These are phyloP conservation scores for Rousettus leschenaultii DNA, from an alignment of 2,113 vertebrate genomes.

Conservation along the genomic window DNA sequence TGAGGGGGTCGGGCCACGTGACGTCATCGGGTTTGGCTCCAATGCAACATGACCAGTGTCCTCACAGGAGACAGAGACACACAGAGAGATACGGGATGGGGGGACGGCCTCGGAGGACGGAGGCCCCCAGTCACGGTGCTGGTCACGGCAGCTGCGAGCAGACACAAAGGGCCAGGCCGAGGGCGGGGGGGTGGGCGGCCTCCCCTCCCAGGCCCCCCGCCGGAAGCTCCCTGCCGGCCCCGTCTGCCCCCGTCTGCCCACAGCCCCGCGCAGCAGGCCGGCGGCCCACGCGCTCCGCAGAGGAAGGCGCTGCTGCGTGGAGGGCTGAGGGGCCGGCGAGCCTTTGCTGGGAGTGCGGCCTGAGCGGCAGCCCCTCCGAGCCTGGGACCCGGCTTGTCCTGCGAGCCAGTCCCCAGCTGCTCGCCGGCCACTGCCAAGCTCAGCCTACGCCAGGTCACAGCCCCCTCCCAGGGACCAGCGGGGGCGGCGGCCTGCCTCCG, in stretches of 20 bases:
- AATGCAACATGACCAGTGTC: background rate
- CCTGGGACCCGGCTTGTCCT: accelerated
- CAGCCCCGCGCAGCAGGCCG: accelerated
- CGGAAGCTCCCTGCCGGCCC: no score
- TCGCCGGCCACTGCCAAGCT: background rate
- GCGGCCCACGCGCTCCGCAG: accelerated
- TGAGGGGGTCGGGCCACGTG: accelerated
- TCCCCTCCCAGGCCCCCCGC: accelerated
- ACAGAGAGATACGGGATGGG: background rate
- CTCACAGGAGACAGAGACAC: background rate
- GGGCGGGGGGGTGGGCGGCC: background rate
- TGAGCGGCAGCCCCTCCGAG: background rate
- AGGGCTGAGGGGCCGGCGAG: no score
- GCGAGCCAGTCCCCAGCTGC: background rate
- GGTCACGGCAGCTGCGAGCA: no score
- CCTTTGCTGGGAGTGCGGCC: background rate
- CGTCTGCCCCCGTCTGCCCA: accelerated
- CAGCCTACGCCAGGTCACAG: background rate
- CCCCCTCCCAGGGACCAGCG: background rate
- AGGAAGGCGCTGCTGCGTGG: accelerated
- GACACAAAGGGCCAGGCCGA: background rate
- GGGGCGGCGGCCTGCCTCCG: accelerated
- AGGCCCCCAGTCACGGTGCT: accelerated
- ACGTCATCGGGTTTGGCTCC: background rate
- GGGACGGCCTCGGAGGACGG: accelerated